Conservation (phyloP, 2,113 vertebrate species). For the Thinocorus orbignyianus region DNA sequence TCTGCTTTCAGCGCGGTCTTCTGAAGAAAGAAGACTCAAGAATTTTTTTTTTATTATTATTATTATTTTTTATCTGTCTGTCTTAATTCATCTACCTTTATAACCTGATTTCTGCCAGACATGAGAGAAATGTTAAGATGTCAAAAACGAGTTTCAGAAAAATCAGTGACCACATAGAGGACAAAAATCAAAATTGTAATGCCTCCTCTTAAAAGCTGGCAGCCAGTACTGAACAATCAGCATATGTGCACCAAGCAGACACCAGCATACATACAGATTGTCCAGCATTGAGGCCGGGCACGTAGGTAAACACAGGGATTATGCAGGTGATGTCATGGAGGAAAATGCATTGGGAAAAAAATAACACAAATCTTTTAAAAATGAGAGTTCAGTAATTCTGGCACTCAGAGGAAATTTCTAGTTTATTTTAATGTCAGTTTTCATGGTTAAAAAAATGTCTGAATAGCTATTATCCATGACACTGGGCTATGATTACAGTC, state of each 20-base stretch:
- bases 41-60: too few relatives aligned
- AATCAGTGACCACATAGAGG: neutral
- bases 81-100: neutral
- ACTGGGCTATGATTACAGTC: neutral
- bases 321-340: neutral
- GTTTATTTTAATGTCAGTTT: neutral
- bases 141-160: neutral
- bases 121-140: neutral
- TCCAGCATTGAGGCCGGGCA: neutral
- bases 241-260: neutral
- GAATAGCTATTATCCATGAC: neutral
- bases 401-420: neutral
- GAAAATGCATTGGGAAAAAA: neutral
- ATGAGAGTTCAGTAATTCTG: neutral
- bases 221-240: neutral
- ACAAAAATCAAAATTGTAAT: neutral
- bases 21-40: neutral
- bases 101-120: neutral
- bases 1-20: neutral
- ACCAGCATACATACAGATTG: neutral
- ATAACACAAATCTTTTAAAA: neutral
- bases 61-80: neutral
- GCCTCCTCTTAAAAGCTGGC: neutral
- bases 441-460: neutral
- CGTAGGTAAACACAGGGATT: neutral